A percentile compares a stretch with the other conserved stretches of the same genome.
Conservation (phyloP, 2,797 vertebrate species). For the Kryptopterus vitreolus region DNA sequence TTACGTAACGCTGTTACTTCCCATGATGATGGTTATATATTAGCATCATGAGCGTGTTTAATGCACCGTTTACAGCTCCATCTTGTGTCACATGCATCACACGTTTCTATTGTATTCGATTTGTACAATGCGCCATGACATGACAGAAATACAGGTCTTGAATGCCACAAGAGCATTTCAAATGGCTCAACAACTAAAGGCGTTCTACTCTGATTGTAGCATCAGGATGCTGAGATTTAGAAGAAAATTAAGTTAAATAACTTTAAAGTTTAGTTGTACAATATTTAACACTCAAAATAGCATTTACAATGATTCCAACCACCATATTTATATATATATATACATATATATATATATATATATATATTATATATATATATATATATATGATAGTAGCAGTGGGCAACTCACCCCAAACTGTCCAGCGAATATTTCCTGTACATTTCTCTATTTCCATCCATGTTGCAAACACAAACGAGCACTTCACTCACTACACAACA, state of each 20-base stretch:
- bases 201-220: neutral
- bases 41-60: no score
- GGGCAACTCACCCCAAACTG: slow-evolving; percentile 30
- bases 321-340: slow-evolving; percentile 15
- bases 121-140: neutral
- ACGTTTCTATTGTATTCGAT: neutral
- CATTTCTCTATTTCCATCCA: slow-evolving; percentile 6
- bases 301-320: neutral
- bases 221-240: neutral
- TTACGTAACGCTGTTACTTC: no score
- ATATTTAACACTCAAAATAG: neutral
- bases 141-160: neutral
- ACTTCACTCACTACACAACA: neutral
- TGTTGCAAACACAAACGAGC: neutral
- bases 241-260: neutral
- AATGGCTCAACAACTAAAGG: no score
- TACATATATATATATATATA: no score
- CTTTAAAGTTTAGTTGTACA: neutral
- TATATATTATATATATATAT: no score
- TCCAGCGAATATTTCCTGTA: slow-evolving; percentile 35
- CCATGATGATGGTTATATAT: no score
- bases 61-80: no score
- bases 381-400: neutral
- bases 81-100: neutral
- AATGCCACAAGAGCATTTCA: neutral